Evolutionary conservation across 2,113 vertebrate genomes (phyloP), one percentile per base, ranked within the genome.

Genomic region (Grallaria varia): DNA sequence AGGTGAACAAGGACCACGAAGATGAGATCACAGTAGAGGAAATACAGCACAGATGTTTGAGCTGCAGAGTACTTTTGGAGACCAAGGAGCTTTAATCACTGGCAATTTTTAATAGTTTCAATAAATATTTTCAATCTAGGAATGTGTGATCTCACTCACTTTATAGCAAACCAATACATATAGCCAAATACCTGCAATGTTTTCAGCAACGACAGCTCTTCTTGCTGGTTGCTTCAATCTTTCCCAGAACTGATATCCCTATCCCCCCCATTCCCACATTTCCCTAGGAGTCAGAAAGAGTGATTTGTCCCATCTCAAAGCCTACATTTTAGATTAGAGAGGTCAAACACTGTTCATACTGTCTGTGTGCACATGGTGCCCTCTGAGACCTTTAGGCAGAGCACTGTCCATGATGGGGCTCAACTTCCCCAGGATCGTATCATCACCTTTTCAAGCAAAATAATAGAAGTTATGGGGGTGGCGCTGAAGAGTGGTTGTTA

Each of bases 381-480:
- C 83, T 80, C n/a, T 59, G 63, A 74, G 76, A 17, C n/a, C 27
- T 69, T 21, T 19, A 77, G 75, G 88, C 71, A 87, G 33, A 74
- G n/a, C 14, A 4, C 77, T 89, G 72, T 77, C 76, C 64, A 13
- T 67, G 69, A 12, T 12, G 14, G 56, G 30, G 40, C 42, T 79
- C 47, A 75, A 14, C 59, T 93, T 89, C 76, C 72, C 25, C 52
- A 75, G 52, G 37, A 77, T 40, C 4, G 56, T 92, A 92, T 87
- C 69, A 84, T 75, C 77, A 71, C 64, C 62, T 87, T 77, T 89
- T 95, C 52, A 84, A 95, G 62, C 6, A 49, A 91, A 91, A 91
- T n/a, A 85, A 87, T 89, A 93, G 81, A 52, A 44, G 14, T 74
- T 94, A 68, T 60, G n/a, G 47, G 66, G 84, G 64, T 82, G 87